Percentiles rank a stretch among this genome's conserved stretches.
These are phyloP conservation scores for Drosophila melanosoma DNA, from an alignment of 2,888 invertebrate species.

Conservation along the genomic window DNA sequence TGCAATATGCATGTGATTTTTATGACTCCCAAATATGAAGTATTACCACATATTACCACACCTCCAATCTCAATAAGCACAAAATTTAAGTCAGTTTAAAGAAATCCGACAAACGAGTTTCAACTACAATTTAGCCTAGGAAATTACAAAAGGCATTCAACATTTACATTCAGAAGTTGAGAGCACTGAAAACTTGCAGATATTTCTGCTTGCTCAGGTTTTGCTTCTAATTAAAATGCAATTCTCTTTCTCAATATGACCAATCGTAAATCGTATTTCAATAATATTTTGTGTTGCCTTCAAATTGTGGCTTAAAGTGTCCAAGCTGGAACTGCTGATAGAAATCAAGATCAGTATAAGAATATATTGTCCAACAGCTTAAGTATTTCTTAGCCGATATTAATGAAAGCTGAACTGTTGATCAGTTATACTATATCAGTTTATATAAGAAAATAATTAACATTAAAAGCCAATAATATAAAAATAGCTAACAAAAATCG, in stretches of 20 bases:
- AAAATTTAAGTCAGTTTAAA: neutral
- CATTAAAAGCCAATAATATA: neutral
- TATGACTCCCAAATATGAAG: neutral
- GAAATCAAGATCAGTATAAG: neutral
- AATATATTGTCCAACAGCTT: neutral
- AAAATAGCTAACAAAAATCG: neutral
- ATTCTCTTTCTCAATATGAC: neutral
- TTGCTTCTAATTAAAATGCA: neutral
- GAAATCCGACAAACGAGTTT: neutral
- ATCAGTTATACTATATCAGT: neutral
- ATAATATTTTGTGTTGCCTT: neutral
- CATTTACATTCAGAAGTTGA: neutral
- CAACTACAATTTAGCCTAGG: neutral
- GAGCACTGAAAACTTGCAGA: neutral
- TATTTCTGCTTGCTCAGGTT: neutral
- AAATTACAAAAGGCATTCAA: too few species aligned
- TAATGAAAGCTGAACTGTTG: neutral
- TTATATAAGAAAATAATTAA: neutral
- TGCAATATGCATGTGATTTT: neutral
- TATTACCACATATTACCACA: neutral
- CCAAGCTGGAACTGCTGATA: neutral
- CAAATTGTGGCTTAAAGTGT: neutral
- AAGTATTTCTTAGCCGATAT: neutral
- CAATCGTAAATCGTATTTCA: neutral
- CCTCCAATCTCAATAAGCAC: neutral